A percentile compares a stretch with the other conserved stretches of the same genome.
These are phyloP conservation scores for Schlechtendalia chinensis DNA, from an alignment of 1,140 invertebrate genomes.

Conservation along the genomic window DNA sequence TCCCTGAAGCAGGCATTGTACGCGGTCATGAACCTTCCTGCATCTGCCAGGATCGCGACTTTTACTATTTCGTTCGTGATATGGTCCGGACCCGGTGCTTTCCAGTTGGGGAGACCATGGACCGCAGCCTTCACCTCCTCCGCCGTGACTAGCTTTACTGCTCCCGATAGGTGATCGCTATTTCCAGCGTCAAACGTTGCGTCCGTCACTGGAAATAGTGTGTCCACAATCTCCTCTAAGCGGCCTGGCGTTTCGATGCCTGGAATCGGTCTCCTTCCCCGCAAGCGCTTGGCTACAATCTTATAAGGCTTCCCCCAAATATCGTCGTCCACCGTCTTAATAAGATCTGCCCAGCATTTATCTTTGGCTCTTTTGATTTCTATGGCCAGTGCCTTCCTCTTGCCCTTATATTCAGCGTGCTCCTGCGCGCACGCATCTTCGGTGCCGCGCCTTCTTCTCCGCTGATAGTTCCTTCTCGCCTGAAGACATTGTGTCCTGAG, in stretches of 20 bases:
- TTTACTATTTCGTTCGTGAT: background rate
- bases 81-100: background rate
- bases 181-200: background rate
- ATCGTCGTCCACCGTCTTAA: background rate
- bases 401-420: background rate
- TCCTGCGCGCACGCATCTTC: too few species aligned
- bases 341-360: background rate
- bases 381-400: background rate
- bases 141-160: background rate
- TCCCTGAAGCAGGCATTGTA: background rate
- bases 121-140: background rate
- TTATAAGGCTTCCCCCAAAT: background rate
- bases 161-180: too few species aligned
- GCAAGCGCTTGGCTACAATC: background rate
- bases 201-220: background rate
- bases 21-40: background rate
- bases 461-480: background rate
- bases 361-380: background rate
- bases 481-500: too few species aligned
- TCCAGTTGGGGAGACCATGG: background rate
- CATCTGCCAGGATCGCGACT: background rate
- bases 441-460: too few species aligned
- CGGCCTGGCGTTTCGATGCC: background rate
- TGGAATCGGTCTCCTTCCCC: background rate
- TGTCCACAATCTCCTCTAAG: background rate